phyloP scores from a whole-genome alignment of 2,888 invertebrate species.

The Drosophila subquinaria region DNA sequence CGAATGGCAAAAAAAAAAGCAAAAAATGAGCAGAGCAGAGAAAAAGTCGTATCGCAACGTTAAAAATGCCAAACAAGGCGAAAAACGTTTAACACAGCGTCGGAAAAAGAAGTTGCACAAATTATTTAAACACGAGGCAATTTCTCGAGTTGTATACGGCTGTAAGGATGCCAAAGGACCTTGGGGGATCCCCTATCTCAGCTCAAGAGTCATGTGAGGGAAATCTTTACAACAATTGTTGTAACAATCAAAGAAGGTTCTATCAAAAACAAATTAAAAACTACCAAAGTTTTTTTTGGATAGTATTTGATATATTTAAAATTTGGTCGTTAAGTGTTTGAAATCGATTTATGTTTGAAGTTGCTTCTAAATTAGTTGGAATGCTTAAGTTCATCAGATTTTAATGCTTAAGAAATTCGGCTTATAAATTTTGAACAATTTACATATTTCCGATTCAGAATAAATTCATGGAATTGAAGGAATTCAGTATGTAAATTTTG shows the following conservation, averaged over 20 bases:
- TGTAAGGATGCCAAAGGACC: constrained; percentile 11
- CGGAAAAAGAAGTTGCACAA: constrained; percentile 49
- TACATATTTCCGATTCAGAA: not conserved
- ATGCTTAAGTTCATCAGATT: too few species aligned
- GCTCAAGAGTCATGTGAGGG: not conserved
- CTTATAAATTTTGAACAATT: not conserved
- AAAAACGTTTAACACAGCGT: constrained; percentile 54
- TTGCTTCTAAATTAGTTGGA: not conserved
- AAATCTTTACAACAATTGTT: not conserved
- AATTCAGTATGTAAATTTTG: not conserved
- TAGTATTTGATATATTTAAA: too few species aligned
- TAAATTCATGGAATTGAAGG: too few species aligned
- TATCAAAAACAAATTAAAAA: not conserved
- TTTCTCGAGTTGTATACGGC: constrained; percentile 39
- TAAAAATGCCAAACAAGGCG: constrained; percentile 51
- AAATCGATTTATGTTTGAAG: too few species aligned
- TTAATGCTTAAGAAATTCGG: too few species aligned
- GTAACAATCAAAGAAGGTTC: not conserved
- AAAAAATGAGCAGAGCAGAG: constrained; percentile 9
- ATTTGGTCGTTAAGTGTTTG: too few species aligned
- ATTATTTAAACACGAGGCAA: constrained; percentile 73
- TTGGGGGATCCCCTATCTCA: not conserved
- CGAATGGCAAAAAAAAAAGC: constrained; percentile 14
- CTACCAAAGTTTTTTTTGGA: not conserved
- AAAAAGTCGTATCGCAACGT: constrained; percentile 20